A percentile compares a stretch with the other conserved stretches of the same genome.
Evolutionary conservation across 2,797 vertebrate species (phyloP).

Genomic region (Bradypodion ventrale): DNA sequence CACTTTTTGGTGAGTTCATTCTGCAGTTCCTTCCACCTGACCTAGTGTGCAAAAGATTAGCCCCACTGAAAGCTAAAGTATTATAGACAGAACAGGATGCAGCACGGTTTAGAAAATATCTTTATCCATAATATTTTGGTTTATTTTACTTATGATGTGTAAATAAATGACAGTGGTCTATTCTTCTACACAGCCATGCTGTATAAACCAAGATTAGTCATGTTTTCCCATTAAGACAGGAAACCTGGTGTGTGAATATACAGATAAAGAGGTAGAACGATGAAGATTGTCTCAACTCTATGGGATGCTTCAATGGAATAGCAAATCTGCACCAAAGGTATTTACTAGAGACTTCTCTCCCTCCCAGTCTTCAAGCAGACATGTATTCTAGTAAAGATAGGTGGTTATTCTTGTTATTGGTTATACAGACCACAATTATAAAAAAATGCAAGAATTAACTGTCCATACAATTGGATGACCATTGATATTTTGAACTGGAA

Average conservation of each 20-base stretch:
- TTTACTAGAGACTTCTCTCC: background rate
- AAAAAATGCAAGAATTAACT: conserved; percentile 2
- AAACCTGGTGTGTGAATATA: background rate
- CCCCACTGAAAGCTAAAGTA: too few relatives aligned
- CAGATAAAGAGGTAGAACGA: background rate
- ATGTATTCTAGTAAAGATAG: background rate
- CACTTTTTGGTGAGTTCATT: too few relatives aligned
- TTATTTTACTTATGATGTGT: background rate
- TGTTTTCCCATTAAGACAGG: too few relatives aligned
- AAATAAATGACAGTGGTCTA: background rate
- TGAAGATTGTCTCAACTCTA: background rate
- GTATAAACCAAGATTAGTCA: background rate
- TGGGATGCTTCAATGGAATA: background rate
- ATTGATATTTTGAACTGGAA: background rate
- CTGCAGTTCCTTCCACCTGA: too few relatives aligned
- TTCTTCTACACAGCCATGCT: background rate
- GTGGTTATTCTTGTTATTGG: background rate
- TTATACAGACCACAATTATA: background rate
- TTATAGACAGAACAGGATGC: too few relatives aligned
- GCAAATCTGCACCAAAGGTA: background rate
- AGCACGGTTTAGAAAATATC: too few relatives aligned
- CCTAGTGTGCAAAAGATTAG: too few relatives aligned
- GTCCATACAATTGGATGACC: background rate
- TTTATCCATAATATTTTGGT: background rate
- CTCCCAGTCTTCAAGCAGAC: background rate